Base-by-base conservation (phyloP, 2,888 invertebrate genomes). In the Diaprepes abbreviatus region DNA sequence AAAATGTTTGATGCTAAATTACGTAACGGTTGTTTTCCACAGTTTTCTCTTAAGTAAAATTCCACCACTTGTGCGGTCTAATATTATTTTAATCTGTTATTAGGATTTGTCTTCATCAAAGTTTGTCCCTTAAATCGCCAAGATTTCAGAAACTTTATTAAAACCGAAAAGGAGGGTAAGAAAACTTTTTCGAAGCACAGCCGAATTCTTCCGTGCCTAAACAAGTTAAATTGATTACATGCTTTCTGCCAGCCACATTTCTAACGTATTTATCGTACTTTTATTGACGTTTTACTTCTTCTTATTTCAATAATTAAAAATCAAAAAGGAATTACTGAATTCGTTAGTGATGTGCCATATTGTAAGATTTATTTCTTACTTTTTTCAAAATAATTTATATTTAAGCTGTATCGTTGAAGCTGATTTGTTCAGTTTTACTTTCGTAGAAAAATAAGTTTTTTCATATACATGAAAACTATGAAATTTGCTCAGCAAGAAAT, bases 61-160 rank as follows among this genome's bases (percentile, higher is more conserved):
- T 45, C 9, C 21, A 21, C 45, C 45, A 43, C 19, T 45, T 45
- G n/a, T 24, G 21, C 10, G 21, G 21, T 24, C 24, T 24, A 24
- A 45, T 45, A 45, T 45, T 45, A 45, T 45, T 45, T 45, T 45
- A 45, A 21, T 21, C 45, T 24, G 45, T 21, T 45, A 45, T 45
- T n/a, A 24, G 24, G 45, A 43, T 48, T 48, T 48, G 48, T 48
- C 24, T 48, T 48, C 14, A 14, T 48, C 28, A 48, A 14, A 48
- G 14, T 24, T 48, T 48, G 12, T 48, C 28, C 14, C 24, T 48
- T 28, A 28, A 48, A 48, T 28, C 28, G 24, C 14, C 10, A 9
- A 14, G 48, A 12, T 24, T 24, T 14, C 28, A 28, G 48, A 28
- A 28, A 48, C 48, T 48, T 48, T 28, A 48, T 21, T 45, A 45